A percentile compares a stretch with the other conserved stretches of the same genome.
Conservation (phyloP, 2,888 invertebrate genomes). For the Coleophora flavipennella region DNA sequence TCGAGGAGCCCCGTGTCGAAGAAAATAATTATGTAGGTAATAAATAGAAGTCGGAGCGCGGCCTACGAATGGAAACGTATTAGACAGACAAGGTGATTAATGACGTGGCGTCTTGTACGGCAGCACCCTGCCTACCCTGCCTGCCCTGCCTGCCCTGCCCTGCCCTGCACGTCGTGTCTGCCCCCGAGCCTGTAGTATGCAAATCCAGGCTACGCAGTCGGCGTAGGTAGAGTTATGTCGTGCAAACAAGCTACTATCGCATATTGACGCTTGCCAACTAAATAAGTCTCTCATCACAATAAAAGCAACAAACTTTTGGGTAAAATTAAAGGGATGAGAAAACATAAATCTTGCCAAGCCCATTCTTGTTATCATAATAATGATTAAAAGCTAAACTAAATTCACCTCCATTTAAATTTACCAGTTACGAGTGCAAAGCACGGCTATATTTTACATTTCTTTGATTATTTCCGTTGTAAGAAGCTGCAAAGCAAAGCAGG, state of each 20-base stretch:
- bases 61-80: conserved; percentile 64
- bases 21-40: conserved; percentile 60
- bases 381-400: no score
- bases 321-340: neutral
- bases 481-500: conserved; percentile 65
- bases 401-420: no score
- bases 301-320: neutral
- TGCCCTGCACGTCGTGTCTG: conserved; percentile 6
- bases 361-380: no score
- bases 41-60: conserved; percentile 56
- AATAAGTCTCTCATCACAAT: conserved; percentile 47
- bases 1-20: conserved; percentile 37
- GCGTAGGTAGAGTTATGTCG: neutral
- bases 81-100: conserved; percentile 68
- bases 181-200: conserved; percentile 38
- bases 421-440: conserved; percentile 22
- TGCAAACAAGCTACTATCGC: neutral
- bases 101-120: conserved; percentile 44
- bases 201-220: conserved; percentile 53
- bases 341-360: no score
- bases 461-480: conserved; percentile 47
- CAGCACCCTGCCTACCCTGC: conserved; percentile 23
- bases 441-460: conserved; percentile 49
- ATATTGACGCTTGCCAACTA: conserved; percentile 33
- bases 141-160: conserved; percentile 16